Percentiles rank a stretch among this genome's conserved stretches.
These are phyloP conservation scores for Metellina segmentata DNA, from an alignment of 2,888 invertebrate genomes.

Conservation along the genomic window DNA sequence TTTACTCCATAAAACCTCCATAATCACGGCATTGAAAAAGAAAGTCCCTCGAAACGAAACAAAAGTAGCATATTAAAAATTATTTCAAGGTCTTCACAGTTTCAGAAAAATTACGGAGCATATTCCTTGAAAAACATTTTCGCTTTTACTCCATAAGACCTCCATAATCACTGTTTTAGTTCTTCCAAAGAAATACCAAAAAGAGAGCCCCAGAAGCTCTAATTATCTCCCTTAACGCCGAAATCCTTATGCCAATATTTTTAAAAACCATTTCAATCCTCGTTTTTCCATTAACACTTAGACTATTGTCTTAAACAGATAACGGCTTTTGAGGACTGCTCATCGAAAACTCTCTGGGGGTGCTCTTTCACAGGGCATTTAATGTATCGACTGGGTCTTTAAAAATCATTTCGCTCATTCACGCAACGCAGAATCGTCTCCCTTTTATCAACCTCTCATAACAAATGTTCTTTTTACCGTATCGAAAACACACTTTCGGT, in stretches of 20 bases:
- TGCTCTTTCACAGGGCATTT: constrained; percentile 50
- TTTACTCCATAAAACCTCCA: too few species aligned
- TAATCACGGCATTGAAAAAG: too few species aligned
- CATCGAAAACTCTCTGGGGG: neutral
- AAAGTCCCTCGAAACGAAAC: neutral
- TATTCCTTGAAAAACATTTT: constrained; percentile 26
- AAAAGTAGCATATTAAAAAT: neutral
- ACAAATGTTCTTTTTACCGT: constrained; percentile 71
- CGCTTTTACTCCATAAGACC: neutral
- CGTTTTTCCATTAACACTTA: constrained; percentile 62
- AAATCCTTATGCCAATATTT: constrained; percentile 65
- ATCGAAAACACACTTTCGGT: constrained; percentile 66
- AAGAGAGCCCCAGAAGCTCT: constrained; percentile 18
- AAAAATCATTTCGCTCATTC: constrained; percentile 59
- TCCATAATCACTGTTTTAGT: neutral
- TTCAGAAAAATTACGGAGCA: neutral
- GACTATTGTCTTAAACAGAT: constrained; percentile 56
- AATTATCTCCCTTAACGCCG: constrained; percentile 56
- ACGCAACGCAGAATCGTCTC: constrained; percentile 29
- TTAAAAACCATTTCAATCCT: constrained; percentile 36
- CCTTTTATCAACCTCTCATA: constrained; percentile 59
- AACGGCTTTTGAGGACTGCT: constrained; percentile 19
- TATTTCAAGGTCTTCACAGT: neutral
- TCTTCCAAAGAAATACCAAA: neutral
- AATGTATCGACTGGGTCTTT: constrained; percentile 42